Base-by-base conservation (phyloP, 2,888 invertebrate species). In the Heterodera filipjevi region DNA sequence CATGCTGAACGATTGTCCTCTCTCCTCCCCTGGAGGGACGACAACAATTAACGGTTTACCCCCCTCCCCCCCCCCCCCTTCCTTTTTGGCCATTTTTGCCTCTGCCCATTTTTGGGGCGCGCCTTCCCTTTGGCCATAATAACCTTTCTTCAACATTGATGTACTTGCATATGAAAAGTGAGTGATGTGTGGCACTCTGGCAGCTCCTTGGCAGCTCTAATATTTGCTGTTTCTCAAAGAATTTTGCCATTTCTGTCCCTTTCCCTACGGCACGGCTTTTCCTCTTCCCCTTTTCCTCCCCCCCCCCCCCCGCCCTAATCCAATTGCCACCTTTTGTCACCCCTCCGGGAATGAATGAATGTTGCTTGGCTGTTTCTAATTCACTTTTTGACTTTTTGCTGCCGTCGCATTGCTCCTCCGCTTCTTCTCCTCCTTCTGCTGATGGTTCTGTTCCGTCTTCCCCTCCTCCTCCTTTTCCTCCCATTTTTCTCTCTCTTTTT, bases 11-110 rank as follows among this genome's bases (percentile, higher is more conserved):
- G 68, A 33, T 16, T 68, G 5, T 5, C 12, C 32, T 0, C 66
- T 10, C n/a, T 12, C 66, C 35, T 33, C 32, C 22, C 33, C 32
- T 32, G 68, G 35, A 19, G 33, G 33, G 35, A 68, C 68, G 68
- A 33, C 59, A n/a, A 59, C 68, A 68, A 68, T 68, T 68, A 68
- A 68, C 68, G 8, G 27, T 68, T 68, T 19, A 12, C 33, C 33
- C 33, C 35, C 10, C 32, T 33, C 19, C 19, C 33, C 33, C 1
- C 33, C 33, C 33, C 35, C 10, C 32, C 68, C 19, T 6, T 19
- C 33, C 1, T 35, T 68, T 68, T 68, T 3, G 68, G 33, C 16
- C 32, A 27, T 68, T 68, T 30, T 3, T 64, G 64, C 10, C 66
- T n/a, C 66, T 30, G 27, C 66, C 32, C 30, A 66, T 14, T 32